These are phyloP conservation scores for Rhabdophis nuchalis DNA, from an alignment of 2,797 vertebrate genomes.

Conservation along the genomic window DNA sequence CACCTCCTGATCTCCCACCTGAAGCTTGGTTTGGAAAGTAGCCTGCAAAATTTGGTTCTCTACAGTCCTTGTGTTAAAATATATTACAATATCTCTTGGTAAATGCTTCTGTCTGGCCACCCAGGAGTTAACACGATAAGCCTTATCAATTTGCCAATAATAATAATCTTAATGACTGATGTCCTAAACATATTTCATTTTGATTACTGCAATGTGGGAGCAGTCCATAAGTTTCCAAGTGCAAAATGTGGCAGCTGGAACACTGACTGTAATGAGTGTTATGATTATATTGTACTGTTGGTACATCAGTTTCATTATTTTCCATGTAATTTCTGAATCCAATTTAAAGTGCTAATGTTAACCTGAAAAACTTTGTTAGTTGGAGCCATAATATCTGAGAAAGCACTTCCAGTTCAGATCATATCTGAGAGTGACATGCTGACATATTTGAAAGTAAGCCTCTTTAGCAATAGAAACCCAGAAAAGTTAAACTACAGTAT, in stretches of 20 bases:
- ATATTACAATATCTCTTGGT: too few relatives aligned
- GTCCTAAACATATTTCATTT: background rate
- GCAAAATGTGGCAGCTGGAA: background rate
- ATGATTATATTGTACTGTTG: background rate
- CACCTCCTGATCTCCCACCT: too few relatives aligned
- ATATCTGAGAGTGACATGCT: background rate
- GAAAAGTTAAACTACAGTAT: background rate
- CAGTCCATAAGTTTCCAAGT: background rate
- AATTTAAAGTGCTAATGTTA: background rate
- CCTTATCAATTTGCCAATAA: too few relatives aligned
- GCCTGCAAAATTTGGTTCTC: too few relatives aligned
- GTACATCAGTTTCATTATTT: background rate
- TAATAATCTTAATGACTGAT: background rate
- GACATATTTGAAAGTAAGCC: background rate
- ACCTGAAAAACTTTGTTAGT: background rate
- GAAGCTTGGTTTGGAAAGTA: too few relatives aligned
- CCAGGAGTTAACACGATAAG: too few relatives aligned
- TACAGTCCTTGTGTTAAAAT: too few relatives aligned
- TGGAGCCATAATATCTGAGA: background rate
- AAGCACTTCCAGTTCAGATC: background rate
- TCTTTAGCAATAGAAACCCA: background rate
- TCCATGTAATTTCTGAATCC: background rate
- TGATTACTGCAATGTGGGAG: background rate
- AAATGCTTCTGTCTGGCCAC: too few relatives aligned
- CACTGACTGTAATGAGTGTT: background rate